Conservation (phyloP, 2,888 invertebrate species). For the Pristionchus maxplancki region DNA sequence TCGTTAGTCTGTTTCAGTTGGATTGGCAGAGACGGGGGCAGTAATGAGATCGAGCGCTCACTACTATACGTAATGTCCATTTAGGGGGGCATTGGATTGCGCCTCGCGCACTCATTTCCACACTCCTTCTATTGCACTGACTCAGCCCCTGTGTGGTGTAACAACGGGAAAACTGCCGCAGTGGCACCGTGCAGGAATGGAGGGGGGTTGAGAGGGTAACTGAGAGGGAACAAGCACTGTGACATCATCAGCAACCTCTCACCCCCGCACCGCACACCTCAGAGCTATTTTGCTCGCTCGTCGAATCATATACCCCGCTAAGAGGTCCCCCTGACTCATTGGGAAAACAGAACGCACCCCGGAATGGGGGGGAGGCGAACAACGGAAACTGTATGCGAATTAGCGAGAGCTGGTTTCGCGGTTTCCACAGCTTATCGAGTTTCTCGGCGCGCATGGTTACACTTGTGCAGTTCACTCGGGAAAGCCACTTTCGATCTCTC, state of each 20-base stretch:
- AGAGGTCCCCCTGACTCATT: constrained; percentile 10
- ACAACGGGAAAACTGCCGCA: constrained; percentile 26
- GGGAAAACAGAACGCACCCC: constrained; percentile 14
- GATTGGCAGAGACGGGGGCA: neutral
- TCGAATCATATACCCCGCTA: neutral
- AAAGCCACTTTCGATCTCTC: neutral
- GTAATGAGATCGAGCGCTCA: neutral
- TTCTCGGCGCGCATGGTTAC: neutral
- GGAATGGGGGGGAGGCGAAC: constrained; percentile 10
- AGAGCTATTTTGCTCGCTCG: neutral
- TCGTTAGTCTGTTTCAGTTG: neutral
- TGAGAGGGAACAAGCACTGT: neutral
- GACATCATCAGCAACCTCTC: constrained; percentile 27
- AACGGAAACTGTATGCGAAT: constrained; percentile 9
- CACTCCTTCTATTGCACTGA: constrained; percentile 16
- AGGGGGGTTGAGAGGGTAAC: neutral
- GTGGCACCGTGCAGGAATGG: neutral
- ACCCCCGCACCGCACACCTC: neutral
- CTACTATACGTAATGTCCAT: constrained; percentile 27
- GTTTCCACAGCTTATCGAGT: constrained; percentile 26
- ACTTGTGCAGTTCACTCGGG: constrained; percentile 1
- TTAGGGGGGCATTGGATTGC: neutral
- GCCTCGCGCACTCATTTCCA: neutral
- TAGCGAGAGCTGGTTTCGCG: neutral
- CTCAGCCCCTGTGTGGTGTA: neutral